phyloP scores from a whole-genome alignment of 2,888 invertebrate species.

The Ormyrus thymus region DNA sequence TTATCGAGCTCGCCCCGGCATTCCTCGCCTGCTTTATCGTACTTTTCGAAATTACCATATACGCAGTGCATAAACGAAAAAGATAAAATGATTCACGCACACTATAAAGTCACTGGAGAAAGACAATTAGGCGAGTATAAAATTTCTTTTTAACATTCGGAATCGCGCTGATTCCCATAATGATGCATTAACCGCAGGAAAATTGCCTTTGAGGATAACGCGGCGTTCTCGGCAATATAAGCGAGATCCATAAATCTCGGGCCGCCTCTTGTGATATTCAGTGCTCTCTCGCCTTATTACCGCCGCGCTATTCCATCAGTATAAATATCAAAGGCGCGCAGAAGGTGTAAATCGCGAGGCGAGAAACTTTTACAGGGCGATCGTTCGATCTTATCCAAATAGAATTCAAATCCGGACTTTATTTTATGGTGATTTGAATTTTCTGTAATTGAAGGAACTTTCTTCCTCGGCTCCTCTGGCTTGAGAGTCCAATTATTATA shows the following conservation, averaged over 20 bases:
- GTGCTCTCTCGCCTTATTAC: constrained; percentile 35
- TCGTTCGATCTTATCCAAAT: constrained; percentile 22
- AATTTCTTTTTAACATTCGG: constrained; percentile 28
- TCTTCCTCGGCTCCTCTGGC: no score
- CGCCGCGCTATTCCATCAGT: constrained; percentile 13
- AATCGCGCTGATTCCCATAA: constrained; percentile 46
- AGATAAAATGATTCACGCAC: not conserved
- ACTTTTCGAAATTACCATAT: constrained; percentile 6
- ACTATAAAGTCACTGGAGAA: not conserved
- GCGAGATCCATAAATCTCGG: constrained; percentile 48
- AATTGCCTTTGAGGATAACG: constrained; percentile 42
- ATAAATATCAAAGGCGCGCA: constrained; percentile 18
- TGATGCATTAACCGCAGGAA: constrained; percentile 39
- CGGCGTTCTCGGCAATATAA: constrained; percentile 30
- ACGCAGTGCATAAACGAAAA: not conserved
- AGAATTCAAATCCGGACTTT: not conserved
- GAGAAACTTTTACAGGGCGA: not conserved
- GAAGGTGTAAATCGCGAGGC: constrained; percentile 34
- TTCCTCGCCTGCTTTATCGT: not conserved
- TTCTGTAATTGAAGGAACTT: no score
- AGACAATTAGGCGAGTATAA: constrained; percentile 35
- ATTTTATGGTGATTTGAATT: not conserved
- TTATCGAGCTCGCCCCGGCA: not conserved
- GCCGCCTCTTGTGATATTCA: constrained; percentile 41
- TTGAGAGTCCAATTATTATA: no score